phyloP scores from a whole-genome alignment of 1,140 invertebrate genomes.

The Drosophila pallidifrons region DNA sequence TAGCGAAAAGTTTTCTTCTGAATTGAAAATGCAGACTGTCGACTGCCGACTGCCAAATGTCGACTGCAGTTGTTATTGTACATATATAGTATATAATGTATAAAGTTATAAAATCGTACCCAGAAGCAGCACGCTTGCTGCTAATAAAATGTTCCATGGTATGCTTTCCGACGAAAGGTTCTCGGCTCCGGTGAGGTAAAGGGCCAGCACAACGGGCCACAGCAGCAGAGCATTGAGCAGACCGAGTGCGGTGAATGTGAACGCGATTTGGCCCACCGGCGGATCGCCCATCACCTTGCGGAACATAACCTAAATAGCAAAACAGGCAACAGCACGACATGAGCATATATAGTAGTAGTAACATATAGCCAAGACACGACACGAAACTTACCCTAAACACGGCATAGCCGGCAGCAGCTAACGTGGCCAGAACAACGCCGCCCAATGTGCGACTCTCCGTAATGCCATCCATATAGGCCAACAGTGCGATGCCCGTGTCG shows the following conservation, averaged over 20 bases:
- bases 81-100: neutral
- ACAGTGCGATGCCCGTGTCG: constrained; percentile 96
- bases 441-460: constrained; percentile 95
- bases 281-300: constrained; percentile 96
- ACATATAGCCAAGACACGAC: constrained; percentile 43
- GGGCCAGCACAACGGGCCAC: constrained; percentile 93
- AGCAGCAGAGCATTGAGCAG: constrained; percentile 92
- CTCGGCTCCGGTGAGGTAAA: constrained; percentile 94
- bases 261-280: constrained; percentile 93
- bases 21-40: neutral
- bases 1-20: constrained; percentile 43
- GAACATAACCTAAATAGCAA: constrained; percentile 90
- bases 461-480: constrained; percentile 98
- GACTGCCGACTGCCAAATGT: no score
- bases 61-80: neutral
- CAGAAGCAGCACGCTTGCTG: constrained; percentile 91
- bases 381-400: constrained; percentile 93
- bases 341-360: constrained; percentile 47
- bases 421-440: constrained; percentile 95
- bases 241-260: constrained; percentile 95
- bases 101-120: constrained; percentile 85
- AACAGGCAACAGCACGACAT: constrained; percentile 37
- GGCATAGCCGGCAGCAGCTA: constrained; percentile 94
- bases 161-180: constrained; percentile 91
- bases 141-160: constrained; percentile 92